phyloP scores from a whole-genome alignment of 2,888 invertebrate genomes.

The Tetragonula carbonaria region DNA sequence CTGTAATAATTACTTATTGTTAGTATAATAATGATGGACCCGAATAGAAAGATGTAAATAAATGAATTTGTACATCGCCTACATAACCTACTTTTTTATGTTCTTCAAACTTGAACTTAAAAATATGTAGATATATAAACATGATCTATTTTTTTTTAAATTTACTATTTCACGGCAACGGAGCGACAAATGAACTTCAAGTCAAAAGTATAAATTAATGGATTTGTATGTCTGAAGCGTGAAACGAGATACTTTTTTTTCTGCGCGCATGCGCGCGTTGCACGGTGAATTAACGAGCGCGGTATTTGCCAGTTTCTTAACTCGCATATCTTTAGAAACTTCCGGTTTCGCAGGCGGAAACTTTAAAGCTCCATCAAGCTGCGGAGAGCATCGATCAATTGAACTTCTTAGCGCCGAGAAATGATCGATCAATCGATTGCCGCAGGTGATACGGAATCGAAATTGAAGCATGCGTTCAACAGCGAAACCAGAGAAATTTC shows the following conservation, averaged over 20 bases:
- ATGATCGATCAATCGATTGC: slow-evolving; percentile 68
- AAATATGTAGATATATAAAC: too few species aligned
- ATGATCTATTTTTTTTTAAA: background rate
- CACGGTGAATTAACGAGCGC: slow-evolving; percentile 14
- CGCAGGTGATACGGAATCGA: slow-evolving; percentile 18
- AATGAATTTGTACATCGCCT: too few species aligned
- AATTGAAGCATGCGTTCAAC: slow-evolving; percentile 30
- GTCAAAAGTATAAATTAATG: background rate
- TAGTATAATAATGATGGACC: too few species aligned
- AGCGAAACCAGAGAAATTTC: background rate
- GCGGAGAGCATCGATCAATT: slow-evolving; percentile 70
- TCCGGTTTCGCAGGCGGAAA: slow-evolving; percentile 32
- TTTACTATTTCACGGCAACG: too few species aligned
- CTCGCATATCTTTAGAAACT: slow-evolving; percentile 44
- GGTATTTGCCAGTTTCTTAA: slow-evolving; percentile 43
- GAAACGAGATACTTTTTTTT: background rate
- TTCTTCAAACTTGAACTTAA: too few species aligned
- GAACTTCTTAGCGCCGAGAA: slow-evolving; percentile 23
- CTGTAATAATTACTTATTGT: too few species aligned
- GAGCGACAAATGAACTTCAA: background rate
- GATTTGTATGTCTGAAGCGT: background rate
- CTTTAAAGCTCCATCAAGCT: slow-evolving; percentile 63
- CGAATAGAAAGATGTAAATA: too few species aligned
- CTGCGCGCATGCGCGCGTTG: too few species aligned
- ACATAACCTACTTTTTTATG: too few species aligned